Percentiles rank a stretch among this genome's conserved stretches.
These are phyloP conservation scores for Platichthys stellatus DNA, from an alignment of 2,113 vertebrate genomes.

Conservation along the genomic window DNA sequence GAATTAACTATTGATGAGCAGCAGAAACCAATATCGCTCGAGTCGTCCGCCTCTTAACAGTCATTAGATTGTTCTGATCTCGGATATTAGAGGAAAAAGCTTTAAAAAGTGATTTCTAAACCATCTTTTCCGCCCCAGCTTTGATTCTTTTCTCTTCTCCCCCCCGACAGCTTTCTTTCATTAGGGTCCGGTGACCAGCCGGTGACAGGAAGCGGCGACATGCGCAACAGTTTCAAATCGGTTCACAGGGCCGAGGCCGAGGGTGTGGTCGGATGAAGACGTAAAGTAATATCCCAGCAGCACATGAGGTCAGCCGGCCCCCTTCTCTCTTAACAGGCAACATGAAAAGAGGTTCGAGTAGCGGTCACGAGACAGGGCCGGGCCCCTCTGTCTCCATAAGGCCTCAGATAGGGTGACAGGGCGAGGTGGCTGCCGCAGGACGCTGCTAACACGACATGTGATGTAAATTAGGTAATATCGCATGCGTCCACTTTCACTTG, in stretches of 20 bases:
- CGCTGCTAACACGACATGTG: slow-evolving; percentile 15
- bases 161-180: slow-evolving; percentile 65
- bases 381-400: slow-evolving; percentile 43
- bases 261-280: slow-evolving; percentile 51
- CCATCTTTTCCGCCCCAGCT: slow-evolving; percentile 11
- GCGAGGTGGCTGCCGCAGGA: slow-evolving; percentile 42
- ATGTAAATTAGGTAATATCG: slow-evolving; percentile 38
- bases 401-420: slow-evolving; percentile 54
- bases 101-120: slow-evolving; percentile 19
- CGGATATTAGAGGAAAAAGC: slow-evolving; percentile 23
- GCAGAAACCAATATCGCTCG: slow-evolving; percentile 49
- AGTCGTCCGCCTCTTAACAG: slow-evolving; percentile 22
- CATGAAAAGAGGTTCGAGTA: slow-evolving; percentile 67
- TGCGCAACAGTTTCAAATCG: slow-evolving; percentile 34
- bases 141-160: background rate
- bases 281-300: slow-evolving; percentile 72
- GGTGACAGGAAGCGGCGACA: slow-evolving; percentile 55
- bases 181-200: slow-evolving; percentile 55
- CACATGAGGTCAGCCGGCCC: slow-evolving; percentile 62
- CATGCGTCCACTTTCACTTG: slow-evolving; percentile 26
- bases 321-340: slow-evolving; percentile 52
- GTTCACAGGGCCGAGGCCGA: slow-evolving; percentile 39
- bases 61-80: slow-evolving; percentile 32
- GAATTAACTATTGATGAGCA: slow-evolving; percentile 73
- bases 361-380: slow-evolving; percentile 70